Evolutionary conservation across 2,113 vertebrate species (phyloP).

Genomic region (Struthidea cinerea): DNA sequence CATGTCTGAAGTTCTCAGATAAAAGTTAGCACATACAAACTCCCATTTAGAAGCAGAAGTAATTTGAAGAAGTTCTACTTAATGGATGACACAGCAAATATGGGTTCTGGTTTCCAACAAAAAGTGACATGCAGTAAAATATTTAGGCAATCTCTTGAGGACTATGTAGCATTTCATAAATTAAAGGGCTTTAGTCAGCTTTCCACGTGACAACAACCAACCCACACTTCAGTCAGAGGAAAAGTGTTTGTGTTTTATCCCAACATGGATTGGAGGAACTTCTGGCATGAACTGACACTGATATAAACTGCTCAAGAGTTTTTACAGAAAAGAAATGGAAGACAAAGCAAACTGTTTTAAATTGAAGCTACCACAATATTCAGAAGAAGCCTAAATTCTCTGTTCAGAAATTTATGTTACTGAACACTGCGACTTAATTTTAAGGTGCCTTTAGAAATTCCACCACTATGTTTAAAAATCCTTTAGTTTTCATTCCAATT

Average conservation of each 20-base stretch:
- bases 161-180: conserved; percentile 19
- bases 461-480: background rate
- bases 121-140: conserved; percentile 51
- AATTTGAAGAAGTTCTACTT: conserved; percentile 19
- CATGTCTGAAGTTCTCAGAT: background rate
- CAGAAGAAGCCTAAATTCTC: background rate
- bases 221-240: background rate
- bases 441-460: background rate
- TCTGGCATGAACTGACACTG: background rate
- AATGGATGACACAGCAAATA: background rate
- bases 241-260: conserved; percentile 36
- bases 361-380: background rate
- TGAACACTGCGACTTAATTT: background rate
- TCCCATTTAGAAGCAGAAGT: conserved; percentile 7
- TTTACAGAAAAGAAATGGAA: background rate
- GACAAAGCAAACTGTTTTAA: conserved; percentile 4
- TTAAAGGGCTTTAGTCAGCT: conserved; percentile 36
- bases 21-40: background rate
- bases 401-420: background rate
- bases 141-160: conserved; percentile 44
- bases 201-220: background rate
- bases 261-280: background rate
- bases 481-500: background rate
- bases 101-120: conserved; percentile 45
- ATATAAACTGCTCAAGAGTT: background rate